Percentiles rank a stretch among this genome's conserved stretches.
Evolutionary conservation across 2,113 vertebrate species (phyloP).

Genomic region (Gallinago media): DNA sequence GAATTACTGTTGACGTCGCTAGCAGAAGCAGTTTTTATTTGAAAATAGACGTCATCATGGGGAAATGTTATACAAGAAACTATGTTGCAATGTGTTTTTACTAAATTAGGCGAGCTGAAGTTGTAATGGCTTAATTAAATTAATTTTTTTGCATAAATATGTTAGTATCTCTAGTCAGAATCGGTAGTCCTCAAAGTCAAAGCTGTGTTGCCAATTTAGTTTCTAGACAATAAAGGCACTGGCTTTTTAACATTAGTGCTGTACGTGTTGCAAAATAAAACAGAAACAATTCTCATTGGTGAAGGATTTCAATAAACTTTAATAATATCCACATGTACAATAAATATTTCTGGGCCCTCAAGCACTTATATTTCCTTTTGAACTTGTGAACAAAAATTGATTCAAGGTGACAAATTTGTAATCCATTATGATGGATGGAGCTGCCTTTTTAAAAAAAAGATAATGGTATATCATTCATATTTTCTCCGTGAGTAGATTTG

Average conservation of each 20-base stretch:
- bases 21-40: not conserved
- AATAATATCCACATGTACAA: slow-evolving; percentile 90
- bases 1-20: not conserved
- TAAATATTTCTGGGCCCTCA: slow-evolving; percentile 88
- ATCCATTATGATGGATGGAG: slow-evolving; percentile 93
- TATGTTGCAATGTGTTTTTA: not conserved
- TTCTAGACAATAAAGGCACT: slow-evolving; percentile 4
- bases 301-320: slow-evolving; percentile 74
- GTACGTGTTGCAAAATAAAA: slow-evolving; percentile 37
- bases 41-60: not conserved
- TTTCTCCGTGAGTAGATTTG: slow-evolving; percentile 68
- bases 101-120: not conserved
- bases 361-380: slow-evolving; percentile 89
- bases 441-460: slow-evolving; percentile 75
- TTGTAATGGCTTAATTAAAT: slow-evolving; percentile 4
- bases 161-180: not conserved
- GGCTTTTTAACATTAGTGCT: not conserved
- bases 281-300: slow-evolving; percentile 49
- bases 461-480: slow-evolving; percentile 80
- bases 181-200: slow-evolving; percentile 10
- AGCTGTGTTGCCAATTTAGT: not conserved
- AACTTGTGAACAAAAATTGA: slow-evolving; percentile 96
- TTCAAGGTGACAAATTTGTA: slow-evolving; percentile 98
- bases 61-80: slow-evolving; percentile 45
- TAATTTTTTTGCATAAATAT: not conserved